Conservation (phyloP, 2,888 invertebrate genomes). For the Macaria notata region DNA sequence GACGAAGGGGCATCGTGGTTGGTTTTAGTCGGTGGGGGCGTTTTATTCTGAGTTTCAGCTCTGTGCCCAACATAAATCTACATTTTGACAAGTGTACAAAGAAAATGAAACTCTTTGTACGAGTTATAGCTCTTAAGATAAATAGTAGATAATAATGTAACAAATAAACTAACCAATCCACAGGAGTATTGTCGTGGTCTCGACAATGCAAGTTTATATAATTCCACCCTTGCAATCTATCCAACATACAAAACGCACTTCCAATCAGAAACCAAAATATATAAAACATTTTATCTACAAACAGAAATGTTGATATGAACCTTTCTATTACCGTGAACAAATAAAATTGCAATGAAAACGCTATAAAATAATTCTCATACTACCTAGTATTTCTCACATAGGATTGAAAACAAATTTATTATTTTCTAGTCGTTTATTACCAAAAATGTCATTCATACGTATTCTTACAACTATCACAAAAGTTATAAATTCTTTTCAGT, state of each 20-base stretch:
- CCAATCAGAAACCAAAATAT: slow-evolving; percentile 21
- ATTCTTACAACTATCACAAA: not conserved
- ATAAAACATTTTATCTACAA: slow-evolving; percentile 25
- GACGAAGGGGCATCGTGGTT: no score
- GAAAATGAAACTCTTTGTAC: no score
- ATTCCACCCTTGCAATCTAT: slow-evolving; percentile 38
- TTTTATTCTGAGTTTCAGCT: no score
- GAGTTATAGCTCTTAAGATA: no score
- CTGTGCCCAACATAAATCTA: no score
- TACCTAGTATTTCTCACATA: no score
- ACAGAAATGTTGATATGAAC: not conserved
- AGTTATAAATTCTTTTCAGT: no score
- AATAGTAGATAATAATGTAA: no score
- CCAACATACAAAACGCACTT: slow-evolving; percentile 17
- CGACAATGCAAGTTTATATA: slow-evolving; percentile 53
- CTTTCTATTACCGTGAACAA: not conserved
- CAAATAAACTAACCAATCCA: slow-evolving; percentile 51
- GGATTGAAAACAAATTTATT: not conserved
- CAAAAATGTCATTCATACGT: not conserved
- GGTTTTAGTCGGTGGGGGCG: no score
- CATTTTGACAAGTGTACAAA: no score
- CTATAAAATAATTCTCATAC: slow-evolving; percentile 23
- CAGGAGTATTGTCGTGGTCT: slow-evolving; percentile 50
- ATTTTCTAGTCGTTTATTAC: not conserved
- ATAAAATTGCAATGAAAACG: slow-evolving; percentile 19